Conservation (phyloP, 2,888 invertebrate genomes). For the Drosophila kambysellisi region DNA sequence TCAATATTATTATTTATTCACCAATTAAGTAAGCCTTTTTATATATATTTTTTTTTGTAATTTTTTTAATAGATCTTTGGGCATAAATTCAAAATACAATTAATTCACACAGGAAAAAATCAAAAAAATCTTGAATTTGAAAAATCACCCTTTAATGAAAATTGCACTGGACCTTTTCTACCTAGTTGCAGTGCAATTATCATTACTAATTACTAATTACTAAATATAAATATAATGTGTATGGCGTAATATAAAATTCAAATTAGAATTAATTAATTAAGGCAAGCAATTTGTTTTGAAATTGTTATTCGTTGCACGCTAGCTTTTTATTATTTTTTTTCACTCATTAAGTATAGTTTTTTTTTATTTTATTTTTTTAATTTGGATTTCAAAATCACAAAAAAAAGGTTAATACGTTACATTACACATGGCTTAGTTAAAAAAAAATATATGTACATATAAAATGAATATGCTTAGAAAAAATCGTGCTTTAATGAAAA, state of each 20-base stretch:
- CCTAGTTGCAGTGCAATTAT: too few species aligned
- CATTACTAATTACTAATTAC: neutral
- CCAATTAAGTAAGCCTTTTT: neutral
- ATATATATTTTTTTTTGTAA: neutral
- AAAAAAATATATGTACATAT: neutral
- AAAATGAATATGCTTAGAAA: rapidly evolving
- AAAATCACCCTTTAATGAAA: neutral
- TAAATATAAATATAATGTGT: neutral
- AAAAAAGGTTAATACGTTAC: too few species aligned
- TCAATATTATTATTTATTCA: neutral
- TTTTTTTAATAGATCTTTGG: neutral
- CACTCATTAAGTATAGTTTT: neutral
- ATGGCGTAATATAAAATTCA: neutral
- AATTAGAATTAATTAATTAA: neutral
- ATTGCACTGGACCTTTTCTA: too few species aligned
- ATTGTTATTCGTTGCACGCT: neutral
- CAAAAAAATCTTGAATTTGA: neutral
- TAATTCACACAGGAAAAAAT: neutral
- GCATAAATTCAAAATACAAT: neutral
- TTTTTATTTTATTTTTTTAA: neutral
- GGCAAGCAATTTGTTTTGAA: neutral
- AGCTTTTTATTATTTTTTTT: neutral
- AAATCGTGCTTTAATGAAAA: neutral
- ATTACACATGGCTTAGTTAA: too few species aligned
- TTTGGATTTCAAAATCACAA: too few species aligned